Evolutionary conservation across 2,888 invertebrate genomes (phyloP).

Genomic region (Trachelus iudaicus): DNA sequence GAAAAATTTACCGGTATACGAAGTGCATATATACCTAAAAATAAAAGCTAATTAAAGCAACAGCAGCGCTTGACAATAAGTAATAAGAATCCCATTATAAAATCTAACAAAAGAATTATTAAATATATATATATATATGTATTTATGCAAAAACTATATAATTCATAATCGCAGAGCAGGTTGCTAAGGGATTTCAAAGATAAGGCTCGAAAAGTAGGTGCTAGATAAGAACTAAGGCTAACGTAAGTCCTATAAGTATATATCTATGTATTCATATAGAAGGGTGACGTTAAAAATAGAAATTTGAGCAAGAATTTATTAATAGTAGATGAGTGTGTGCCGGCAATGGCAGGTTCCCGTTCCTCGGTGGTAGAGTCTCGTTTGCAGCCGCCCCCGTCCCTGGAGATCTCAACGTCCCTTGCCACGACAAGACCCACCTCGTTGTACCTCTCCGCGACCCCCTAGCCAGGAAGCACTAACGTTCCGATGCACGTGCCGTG

Average conservation of each 20-base stretch:
- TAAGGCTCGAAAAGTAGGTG: neutral
- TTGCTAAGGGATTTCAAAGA: neutral
- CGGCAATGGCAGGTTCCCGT: slow-evolving; percentile 19
- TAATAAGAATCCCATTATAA: neutral
- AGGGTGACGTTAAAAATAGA: slow-evolving; percentile 63
- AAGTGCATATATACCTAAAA: neutral
- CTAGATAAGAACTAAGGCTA: neutral
- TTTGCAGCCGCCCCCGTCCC: slow-evolving; percentile 15
- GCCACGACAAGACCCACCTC: slow-evolving; percentile 11
- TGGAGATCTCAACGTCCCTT: slow-evolving; percentile 13
- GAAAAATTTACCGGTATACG: neutral
- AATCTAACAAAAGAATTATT: neutral
- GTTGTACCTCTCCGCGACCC: slow-evolving; percentile 1
- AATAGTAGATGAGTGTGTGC: slow-evolving; percentile 66
- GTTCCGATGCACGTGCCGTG: slow-evolving; percentile 63
- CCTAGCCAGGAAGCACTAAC: slow-evolving; percentile 37
- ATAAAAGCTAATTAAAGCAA: neutral
- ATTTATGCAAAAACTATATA: neutral
- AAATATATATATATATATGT: neutral
- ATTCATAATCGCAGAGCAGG: neutral
- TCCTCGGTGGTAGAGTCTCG: slow-evolving; percentile 9
- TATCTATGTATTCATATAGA: neutral
- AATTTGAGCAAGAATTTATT: slow-evolving; percentile 69
- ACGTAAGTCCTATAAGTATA: neutral
- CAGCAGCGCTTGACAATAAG: neutral